A percentile compares a stretch with the other conserved stretches of the same genome.
Conservation (phyloP, 2,888 invertebrate genomes). For the Dynastes grantii region DNA sequence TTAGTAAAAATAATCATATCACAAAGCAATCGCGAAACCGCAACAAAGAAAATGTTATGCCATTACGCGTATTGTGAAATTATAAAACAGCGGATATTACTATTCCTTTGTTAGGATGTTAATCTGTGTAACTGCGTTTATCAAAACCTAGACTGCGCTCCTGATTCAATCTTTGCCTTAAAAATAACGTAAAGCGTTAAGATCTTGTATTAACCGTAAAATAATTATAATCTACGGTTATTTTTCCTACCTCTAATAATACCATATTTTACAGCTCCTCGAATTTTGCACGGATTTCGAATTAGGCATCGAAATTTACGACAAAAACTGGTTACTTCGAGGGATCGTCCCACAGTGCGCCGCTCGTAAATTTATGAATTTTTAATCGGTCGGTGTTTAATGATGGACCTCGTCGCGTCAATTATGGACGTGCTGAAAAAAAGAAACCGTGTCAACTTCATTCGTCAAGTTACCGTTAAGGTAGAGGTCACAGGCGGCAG, state of each 20-base stretch:
- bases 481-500: conserved; percentile 41
- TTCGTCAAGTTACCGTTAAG: conserved; percentile 45
- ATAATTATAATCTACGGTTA: neutral
- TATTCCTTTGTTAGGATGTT: neutral
- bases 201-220: neutral
- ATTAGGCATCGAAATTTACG: conserved; percentile 7
- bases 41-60: neutral
- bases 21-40: neutral
- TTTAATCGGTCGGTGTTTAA: conserved; percentile 32
- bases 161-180: neutral
- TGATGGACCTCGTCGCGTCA: conserved; percentile 25
- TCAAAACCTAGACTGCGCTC: neutral
- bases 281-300: neutral
- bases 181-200: neutral
- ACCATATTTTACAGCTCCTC: neutral
- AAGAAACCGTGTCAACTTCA: conserved; percentile 47
- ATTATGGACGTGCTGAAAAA: conserved; percentile 35
- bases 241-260: neutral
- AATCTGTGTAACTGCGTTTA: neutral
- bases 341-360: neutral
- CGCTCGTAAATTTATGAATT: conserved; percentile 41
- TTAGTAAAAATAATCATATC: too few relatives aligned
- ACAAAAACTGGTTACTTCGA: conserved; percentile 1
- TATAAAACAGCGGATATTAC: conserved; percentile 3
- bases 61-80: neutral